These are phyloP conservation scores for Heterohyrax brucei DNA, from an alignment of 2,797 vertebrate species.

Conservation along the genomic window DNA sequence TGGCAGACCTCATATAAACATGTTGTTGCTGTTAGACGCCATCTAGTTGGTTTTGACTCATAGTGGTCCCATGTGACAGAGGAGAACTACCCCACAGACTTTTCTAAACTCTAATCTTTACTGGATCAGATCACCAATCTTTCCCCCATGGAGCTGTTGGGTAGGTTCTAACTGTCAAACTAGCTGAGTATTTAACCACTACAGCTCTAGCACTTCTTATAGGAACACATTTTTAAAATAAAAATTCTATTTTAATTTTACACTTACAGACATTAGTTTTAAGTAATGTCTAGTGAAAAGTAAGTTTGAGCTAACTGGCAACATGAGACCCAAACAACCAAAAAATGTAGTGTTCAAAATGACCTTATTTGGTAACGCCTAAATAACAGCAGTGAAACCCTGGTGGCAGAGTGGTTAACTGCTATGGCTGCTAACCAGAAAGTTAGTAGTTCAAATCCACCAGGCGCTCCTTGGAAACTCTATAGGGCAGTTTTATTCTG, in stretches of 20 bases:
- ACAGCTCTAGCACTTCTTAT: not conserved
- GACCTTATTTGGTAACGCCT: not conserved
- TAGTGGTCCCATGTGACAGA: not conserved
- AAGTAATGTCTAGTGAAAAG: conserved; percentile 13
- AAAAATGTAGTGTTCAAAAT: conserved; percentile 53
- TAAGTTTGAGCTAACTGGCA: not conserved
- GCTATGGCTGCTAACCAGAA: too few relatives aligned
- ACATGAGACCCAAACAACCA: not conserved
- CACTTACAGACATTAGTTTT: not conserved
- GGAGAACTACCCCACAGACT: not conserved
- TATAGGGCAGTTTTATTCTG: too few relatives aligned
- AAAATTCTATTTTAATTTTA: conserved; percentile 18
- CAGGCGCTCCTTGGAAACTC: too few relatives aligned
- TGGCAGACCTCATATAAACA: not conserved
- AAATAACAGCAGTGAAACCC: not conserved
- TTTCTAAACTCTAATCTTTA: not conserved
- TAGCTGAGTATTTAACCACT: not conserved
- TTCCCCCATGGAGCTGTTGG: not conserved
- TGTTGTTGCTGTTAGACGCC: not conserved
- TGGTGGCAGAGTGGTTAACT: too few relatives aligned
- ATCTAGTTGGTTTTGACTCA: not conserved
- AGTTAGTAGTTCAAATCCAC: too few relatives aligned
- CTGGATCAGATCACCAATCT: not conserved
- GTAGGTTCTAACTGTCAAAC: not conserved
- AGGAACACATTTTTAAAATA: not conserved